phyloP scores from a whole-genome alignment of 2,113 vertebrate genomes.

The Phrynosoma blainvillii region DNA sequence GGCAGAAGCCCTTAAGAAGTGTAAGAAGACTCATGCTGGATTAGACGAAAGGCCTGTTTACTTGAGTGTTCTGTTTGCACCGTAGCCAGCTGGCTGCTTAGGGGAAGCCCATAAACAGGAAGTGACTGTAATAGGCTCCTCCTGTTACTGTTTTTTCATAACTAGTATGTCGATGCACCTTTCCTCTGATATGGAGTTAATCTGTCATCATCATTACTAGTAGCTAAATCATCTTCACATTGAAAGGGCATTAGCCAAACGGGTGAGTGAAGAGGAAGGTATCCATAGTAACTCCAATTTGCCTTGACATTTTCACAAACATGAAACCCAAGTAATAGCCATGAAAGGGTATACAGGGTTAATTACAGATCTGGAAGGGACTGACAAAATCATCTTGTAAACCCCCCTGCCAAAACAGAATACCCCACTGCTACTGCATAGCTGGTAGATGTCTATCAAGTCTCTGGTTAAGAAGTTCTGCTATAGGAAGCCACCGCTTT shows the following conservation, averaged over 20 bases:
- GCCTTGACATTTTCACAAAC: not conserved
- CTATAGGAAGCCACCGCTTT: not conserved
- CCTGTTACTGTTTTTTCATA: not conserved
- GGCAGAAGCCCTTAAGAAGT: not conserved
- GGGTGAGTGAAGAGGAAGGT: not conserved
- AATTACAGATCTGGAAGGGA: not conserved
- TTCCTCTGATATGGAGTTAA: too few species aligned
- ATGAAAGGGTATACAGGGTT: not conserved
- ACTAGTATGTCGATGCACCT: not conserved
- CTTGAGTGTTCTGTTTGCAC: not conserved
- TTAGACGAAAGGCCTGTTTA: not conserved
- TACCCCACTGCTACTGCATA: not conserved
- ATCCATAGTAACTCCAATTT: not conserved
- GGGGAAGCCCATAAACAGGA: not conserved
- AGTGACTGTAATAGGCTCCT: not conserved
- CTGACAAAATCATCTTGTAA: not conserved
- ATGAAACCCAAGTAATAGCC: slow-evolving; percentile 18
- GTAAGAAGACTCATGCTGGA: not conserved
- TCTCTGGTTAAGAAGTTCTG: not conserved
- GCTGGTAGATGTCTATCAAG: too few species aligned
- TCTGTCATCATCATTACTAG: not conserved
- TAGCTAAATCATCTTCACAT: not conserved
- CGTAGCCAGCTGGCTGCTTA: not conserved
- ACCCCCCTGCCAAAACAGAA: not conserved
- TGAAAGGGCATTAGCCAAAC: slow-evolving; percentile 20